phyloP scores from a whole-genome alignment of 2,113 vertebrate species.

The Elgaria multicarinata region DNA sequence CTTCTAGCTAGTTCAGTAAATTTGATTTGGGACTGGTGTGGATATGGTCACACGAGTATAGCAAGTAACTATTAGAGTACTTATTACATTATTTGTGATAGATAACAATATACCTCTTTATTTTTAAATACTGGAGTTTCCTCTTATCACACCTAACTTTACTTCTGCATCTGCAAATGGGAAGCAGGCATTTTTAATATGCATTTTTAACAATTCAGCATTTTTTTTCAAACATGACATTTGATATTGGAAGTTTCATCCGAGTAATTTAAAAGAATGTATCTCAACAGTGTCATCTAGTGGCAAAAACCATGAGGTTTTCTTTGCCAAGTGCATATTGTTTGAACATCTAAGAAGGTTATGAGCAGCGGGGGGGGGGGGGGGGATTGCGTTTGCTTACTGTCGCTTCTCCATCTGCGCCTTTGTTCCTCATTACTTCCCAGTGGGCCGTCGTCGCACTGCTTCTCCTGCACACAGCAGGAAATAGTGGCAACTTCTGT shows the following conservation, averaged over 20 bases:
- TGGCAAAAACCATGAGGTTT: background rate
- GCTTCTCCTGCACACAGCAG: no score
- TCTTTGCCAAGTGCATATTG: background rate
- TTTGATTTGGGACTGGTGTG: background rate
- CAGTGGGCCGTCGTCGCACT: no score
- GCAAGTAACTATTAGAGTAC: background rate
- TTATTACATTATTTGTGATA: background rate
- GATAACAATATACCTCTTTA: background rate
- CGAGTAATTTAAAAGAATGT: background rate
- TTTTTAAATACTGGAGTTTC: background rate
- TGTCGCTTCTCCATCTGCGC: no score
- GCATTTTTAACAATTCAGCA: conserved; percentile 7
- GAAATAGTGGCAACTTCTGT: no score
- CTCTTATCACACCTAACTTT: background rate
- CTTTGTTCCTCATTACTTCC: no score
- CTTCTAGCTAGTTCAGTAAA: background rate
- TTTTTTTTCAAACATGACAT: background rate
- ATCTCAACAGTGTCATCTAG: conserved; percentile 74
- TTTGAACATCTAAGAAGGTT: background rate
- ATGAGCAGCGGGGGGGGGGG: background rate
- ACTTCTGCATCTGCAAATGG: background rate
- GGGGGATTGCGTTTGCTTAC: no score
- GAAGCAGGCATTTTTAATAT: background rate
- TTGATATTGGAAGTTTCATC: background rate
- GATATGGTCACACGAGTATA: background rate